Evolutionary conservation across 2,888 invertebrate species (phyloP).

Genomic region (Aleiodes testaceus): DNA sequence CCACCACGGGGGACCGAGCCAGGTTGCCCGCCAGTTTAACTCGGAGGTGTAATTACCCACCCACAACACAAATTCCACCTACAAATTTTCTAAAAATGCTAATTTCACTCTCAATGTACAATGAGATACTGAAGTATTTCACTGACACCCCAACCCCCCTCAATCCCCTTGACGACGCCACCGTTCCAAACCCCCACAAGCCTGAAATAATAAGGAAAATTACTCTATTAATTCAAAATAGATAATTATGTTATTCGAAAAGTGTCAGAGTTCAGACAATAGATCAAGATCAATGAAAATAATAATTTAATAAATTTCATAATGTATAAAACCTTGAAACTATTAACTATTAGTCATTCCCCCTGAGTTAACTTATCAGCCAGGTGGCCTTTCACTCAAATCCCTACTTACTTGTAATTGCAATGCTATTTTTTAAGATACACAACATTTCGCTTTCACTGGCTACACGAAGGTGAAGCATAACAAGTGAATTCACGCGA

Average conservation of each 20-base stretch:
- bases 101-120: not conserved
- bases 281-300: conserved; percentile 1
- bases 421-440: conserved; percentile 37
- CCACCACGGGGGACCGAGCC: conserved; percentile 70
- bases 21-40: conserved; percentile 72
- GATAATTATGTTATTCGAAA: not conserved
- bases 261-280: conserved; percentile 9
- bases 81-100: conserved; percentile 48
- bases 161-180: conserved; percentile 48
- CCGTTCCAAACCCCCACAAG: conserved; percentile 55
- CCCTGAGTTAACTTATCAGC: not conserved
- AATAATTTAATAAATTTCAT: conserved; percentile 7
- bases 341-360: conserved; percentile 15
- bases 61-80: conserved; percentile 61
- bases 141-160: conserved; percentile 52
- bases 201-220: conserved; percentile 48
- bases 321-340: conserved; percentile 39
- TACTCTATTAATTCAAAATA: too few species aligned
- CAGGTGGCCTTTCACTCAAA: conserved; percentile 41
- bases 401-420: conserved; percentile 31
- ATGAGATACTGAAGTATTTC: conserved; percentile 42
- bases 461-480: conserved; percentile 13
- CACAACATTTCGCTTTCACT: conserved; percentile 37
- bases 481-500: not conserved
- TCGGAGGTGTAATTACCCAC: conserved; percentile 62